These are phyloP conservation scores for Sphinx pinastri DNA, from an alignment of 2,888 invertebrate genomes.

Conservation along the genomic window DNA sequence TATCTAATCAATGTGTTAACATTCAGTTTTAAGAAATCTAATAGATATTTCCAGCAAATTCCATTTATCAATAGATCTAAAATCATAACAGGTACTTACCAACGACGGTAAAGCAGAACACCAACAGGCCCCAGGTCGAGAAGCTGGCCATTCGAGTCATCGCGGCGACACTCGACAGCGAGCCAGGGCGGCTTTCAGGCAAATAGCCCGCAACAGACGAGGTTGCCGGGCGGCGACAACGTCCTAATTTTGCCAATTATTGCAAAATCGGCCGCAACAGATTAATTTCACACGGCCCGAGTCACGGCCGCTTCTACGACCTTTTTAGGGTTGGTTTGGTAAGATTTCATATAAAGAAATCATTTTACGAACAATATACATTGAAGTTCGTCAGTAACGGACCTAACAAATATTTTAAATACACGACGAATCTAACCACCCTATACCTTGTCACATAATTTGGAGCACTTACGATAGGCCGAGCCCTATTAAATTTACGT, in stretches of 20 bases:
- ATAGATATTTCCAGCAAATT: not conserved
- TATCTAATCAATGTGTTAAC: not conserved
- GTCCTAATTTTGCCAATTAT: constrained; percentile 53
- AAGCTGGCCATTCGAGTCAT: constrained; percentile 30
- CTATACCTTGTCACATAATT: too few relatives aligned
- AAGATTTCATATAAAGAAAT: not conserved
- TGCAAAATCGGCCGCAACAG: constrained; percentile 55
- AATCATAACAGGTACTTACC: constrained; percentile 25
- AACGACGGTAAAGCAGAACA: constrained; percentile 28
- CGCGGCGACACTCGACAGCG: constrained; percentile 35
- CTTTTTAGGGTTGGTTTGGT: constrained; percentile 47
- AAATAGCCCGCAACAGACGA: constrained; percentile 38
- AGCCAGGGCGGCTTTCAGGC: constrained; percentile 37
- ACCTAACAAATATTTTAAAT: too few relatives aligned
- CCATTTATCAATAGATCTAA: not conserved
- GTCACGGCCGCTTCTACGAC: constrained; percentile 63
- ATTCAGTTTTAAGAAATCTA: not conserved
- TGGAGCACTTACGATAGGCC: too few relatives aligned
- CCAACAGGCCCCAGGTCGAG: constrained; percentile 31
- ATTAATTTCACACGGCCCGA: constrained; percentile 67
- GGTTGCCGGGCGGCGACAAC: constrained; percentile 37
- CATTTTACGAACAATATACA: not conserved
- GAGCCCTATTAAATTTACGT: too few relatives aligned
- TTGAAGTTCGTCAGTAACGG: too few relatives aligned
- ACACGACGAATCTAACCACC: too few relatives aligned